phyloP scores from a whole-genome alignment of 2,113 vertebrate species.

The Rhinopomastus cyanomelas region DNA sequence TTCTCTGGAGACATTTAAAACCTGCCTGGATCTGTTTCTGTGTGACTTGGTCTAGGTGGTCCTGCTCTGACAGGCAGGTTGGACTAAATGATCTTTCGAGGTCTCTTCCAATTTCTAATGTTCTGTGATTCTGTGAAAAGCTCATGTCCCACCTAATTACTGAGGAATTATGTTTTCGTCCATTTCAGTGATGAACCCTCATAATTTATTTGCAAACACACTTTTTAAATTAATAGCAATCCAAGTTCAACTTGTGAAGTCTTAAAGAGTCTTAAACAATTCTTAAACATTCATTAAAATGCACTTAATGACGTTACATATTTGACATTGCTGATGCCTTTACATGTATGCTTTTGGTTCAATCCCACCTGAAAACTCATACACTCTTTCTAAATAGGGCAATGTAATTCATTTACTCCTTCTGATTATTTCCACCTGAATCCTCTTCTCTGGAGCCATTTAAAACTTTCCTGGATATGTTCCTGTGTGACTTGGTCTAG shows the following conservation, averaged over 20 bases:
- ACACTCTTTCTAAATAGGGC: not conserved
- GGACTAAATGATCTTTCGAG: too few species aligned
- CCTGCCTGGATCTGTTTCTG: too few species aligned
- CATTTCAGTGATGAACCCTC: not conserved
- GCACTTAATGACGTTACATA: not conserved
- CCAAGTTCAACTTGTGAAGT: not conserved
- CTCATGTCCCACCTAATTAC: not conserved
- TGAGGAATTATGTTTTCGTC: not conserved
- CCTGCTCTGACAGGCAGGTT: too few species aligned
- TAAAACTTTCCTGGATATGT: too few species aligned
- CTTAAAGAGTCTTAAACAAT: not conserved
- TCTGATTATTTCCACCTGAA: not conserved
- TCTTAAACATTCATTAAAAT: not conserved
- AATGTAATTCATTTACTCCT: not conserved
- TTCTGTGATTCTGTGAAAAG: not conserved
- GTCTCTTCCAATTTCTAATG: too few species aligned
- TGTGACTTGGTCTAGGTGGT: too few species aligned
- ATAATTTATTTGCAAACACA: not conserved
- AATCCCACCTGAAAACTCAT: not conserved
- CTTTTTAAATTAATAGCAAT: not conserved
- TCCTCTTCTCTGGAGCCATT: too few species aligned
- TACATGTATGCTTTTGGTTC: not conserved
- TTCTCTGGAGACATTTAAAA: too few species aligned
- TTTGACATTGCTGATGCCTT: not conserved
- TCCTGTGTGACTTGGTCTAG: too few species aligned